Percentiles rank a stretch among this genome's conserved stretches.
phyloP scores from a whole-genome alignment of 2,113 vertebrate species.

The Perognathus longimembris region DNA sequence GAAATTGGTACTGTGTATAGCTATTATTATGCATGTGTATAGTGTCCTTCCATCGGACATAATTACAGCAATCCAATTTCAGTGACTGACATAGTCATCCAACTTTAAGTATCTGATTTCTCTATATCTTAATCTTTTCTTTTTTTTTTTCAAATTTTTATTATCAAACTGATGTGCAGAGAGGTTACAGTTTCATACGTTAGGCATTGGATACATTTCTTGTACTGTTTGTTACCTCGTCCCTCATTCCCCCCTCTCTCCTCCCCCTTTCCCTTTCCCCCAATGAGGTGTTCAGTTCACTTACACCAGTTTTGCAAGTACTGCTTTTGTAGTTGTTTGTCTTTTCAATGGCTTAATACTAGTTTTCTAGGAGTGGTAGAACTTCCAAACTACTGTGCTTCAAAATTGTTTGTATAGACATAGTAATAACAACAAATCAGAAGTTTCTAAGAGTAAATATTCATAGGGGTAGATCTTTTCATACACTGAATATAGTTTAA shows the following conservation, averaged over 20 bases:
- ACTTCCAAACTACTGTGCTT: not conserved
- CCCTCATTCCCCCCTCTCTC: too few species aligned
- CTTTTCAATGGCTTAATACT: not conserved
- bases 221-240: too few species aligned
- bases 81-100: constrained; percentile 35
- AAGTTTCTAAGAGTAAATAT: not conserved
- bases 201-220: too few species aligned
- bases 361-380: not conserved
- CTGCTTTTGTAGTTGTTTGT: too few species aligned
- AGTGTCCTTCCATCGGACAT: constrained; percentile 68
- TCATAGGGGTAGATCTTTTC: not conserved
- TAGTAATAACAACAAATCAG: constrained; percentile 27
- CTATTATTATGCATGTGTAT: constrained; percentile 55
- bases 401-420: constrained; percentile 23
- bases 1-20: constrained; percentile 60
- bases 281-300: too few species aligned
- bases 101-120: constrained; percentile 12
- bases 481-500: constrained; percentile 14
- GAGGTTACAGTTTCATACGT: too few species aligned
- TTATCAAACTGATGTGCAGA: too few species aligned
- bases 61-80: constrained; percentile 32
- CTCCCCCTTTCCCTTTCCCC: too few species aligned
- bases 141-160: too few species aligned
- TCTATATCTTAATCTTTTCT: not conserved
- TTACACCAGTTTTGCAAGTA: too few species aligned